A percentile compares a stretch with the other conserved stretches of the same genome.
Evolutionary conservation across 37 sponge, comb jelly and placozoan species (phyloP).

Genomic region (Beroe forskalii): DNA sequence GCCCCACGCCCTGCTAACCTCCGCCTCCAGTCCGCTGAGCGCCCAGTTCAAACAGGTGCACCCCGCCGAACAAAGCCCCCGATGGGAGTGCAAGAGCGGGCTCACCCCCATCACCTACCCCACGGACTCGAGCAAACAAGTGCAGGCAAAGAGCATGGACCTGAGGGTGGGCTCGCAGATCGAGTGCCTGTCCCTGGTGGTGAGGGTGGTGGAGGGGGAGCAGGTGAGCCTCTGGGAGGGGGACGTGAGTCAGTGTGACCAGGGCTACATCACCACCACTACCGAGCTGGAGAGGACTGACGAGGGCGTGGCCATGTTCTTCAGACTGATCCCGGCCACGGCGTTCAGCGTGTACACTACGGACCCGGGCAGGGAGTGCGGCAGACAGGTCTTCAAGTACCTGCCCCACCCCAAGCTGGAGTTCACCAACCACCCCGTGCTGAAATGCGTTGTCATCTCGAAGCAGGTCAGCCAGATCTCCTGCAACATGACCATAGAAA

Average conservation of each 20-base stretch:
- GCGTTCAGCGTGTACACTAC: constrained; percentile 2
- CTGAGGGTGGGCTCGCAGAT: background rate
- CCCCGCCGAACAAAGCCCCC: background rate
- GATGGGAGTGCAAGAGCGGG: constrained; percentile 32
- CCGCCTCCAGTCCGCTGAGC: background rate
- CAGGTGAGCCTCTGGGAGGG: constrained; percentile 33
- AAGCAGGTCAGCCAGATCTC: background rate
- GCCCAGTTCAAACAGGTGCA: constrained; percentile 21
- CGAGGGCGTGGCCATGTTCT: background rate
- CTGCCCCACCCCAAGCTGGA: background rate
- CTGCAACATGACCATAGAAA: constrained; percentile 23
- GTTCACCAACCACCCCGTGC: background rate
- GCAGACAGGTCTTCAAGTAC: background rate
- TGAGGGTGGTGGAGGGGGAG: background rate
- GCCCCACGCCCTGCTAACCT: background rate
- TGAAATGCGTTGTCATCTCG: background rate
- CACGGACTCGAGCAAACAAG: background rate
- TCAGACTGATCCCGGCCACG: background rate
- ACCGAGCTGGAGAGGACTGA: background rate
- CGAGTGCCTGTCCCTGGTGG: constrained; percentile 32
- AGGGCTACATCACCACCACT: background rate
- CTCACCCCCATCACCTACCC: constrained; percentile 25
- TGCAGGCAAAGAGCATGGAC: constrained; percentile 11
- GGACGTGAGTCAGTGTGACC: constrained; percentile 9
- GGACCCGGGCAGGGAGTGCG: background rate